phyloP scores from a whole-genome alignment of 1,140 invertebrate genomes.

The Ruditapes philippinarum region DNA sequence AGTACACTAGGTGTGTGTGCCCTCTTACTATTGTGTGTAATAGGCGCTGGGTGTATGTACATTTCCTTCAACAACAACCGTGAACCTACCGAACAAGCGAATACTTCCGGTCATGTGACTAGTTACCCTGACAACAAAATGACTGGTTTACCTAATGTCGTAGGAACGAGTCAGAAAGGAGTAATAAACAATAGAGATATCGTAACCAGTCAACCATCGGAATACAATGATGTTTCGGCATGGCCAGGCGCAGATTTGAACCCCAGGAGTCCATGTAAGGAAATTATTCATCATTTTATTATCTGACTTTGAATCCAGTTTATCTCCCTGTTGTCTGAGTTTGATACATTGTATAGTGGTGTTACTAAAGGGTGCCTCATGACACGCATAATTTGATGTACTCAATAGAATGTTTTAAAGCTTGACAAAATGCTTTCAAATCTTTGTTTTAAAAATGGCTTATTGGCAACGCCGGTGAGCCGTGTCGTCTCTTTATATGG shows the following conservation, averaged over 20 bases:
- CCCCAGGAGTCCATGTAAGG: neutral
- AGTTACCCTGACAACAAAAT: conserved; percentile 11
- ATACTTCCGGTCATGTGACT: neutral
- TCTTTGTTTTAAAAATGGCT: too few relatives aligned
- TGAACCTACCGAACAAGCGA: neutral
- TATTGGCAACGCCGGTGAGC: too few relatives aligned
- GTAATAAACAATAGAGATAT: neutral
- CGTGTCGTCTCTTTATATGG: too few relatives aligned
- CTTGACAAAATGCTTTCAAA: too few relatives aligned
- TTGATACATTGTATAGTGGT: too few relatives aligned
- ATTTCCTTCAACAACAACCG: conserved; percentile 1
- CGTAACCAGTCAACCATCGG: neutral
- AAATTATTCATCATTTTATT: neutral
- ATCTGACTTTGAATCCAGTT: too few relatives aligned
- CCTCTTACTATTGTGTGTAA: neutral
- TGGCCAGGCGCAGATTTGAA: neutral
- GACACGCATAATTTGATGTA: too few relatives aligned
- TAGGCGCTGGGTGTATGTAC: neutral
- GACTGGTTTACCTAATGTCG: neutral
- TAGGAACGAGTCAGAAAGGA: neutral
- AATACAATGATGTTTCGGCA: neutral
- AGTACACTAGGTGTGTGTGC: neutral
- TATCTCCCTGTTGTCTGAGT: too few relatives aligned
- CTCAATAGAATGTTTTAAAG: too few relatives aligned
- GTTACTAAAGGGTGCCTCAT: too few relatives aligned